Base-by-base conservation (phyloP, 1,140 invertebrate species). In the Spodoptera litura region DNA sequence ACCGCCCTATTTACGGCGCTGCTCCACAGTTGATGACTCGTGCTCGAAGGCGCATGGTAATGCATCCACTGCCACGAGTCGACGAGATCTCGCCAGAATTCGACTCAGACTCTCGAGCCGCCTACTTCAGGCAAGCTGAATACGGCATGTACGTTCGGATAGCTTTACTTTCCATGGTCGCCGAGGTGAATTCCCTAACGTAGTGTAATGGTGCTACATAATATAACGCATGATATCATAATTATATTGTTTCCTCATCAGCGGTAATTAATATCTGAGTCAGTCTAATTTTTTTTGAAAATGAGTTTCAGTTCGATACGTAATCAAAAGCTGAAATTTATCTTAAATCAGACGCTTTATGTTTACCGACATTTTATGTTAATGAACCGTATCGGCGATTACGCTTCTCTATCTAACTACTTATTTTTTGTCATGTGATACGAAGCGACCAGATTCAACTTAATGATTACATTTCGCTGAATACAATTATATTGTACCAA, bases 61-160 rank as follows among this genome's bases (percentile, higher is more conserved):
- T 99, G 97, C 99, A 99, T 95, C 99, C 99, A 0, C 91, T 99
- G 53, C 99, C 99, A 0, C 96, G 99, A 72, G 96, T 99, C 0
- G 97, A 97, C 89, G 99, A 99, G 95, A 99, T 99, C 78, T 98
- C 97, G 81, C 95, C 97, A 1, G 98, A 99, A 81, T 98, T 99
- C 83, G 99, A 99, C 91, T 97, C 96, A 0, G 99, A 99, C 95
- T 98, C 99, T 0, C 94, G 99, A 64, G 99, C 99, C 2, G 99
- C 99, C 0, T 99, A 99, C 94, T 99, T 99, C 95, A 95, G 99
- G 25, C 99, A 99, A 95, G 98, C 98, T 3, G 98, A 99, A 91
- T 98, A 98, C 87, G 99, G 99, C 61, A 98, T 99, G 96, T 99
- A 99, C 89, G 98, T 99, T 4, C 96, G 99, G 52, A 99, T 99